Conservation (phyloP, 2,113 vertebrate species). For the Rhombomys opimus region DNA sequence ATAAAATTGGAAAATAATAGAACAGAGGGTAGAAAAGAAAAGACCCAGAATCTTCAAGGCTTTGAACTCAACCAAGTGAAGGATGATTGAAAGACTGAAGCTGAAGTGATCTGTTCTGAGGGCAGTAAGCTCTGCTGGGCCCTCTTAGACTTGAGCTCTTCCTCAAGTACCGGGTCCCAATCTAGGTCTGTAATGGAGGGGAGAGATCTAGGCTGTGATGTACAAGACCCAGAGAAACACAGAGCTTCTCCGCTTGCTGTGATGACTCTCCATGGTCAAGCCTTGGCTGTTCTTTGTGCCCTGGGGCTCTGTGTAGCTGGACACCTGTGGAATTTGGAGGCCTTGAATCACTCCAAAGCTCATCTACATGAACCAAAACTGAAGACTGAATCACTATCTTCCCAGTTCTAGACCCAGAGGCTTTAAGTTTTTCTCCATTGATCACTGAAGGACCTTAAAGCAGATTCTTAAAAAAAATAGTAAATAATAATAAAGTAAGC, state of each 20-base stretch:
- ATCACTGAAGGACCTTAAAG: background rate
- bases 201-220: background rate
- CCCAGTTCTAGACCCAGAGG: conserved; percentile 10
- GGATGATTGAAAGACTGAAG: background rate
- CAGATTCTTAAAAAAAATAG: background rate
- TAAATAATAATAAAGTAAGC: background rate
- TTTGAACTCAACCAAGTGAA: background rate
- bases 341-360: background rate
- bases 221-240: background rate
- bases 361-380: background rate
- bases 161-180: background rate
- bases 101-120: background rate
- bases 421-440: background rate
- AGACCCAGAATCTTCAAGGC: background rate
- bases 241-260: background rate
- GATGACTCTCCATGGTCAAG: background rate
- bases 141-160: background rate
- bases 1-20: background rate
- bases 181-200: background rate
- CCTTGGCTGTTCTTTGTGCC: background rate
- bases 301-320: background rate
- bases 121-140: background rate
- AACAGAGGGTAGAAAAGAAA: background rate
- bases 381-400: background rate
- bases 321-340: background rate